Percentiles rank a stretch among this genome's conserved stretches.
Evolutionary conservation across 2,113 vertebrate species (phyloP).

Genomic region (Erythrocercus mccallii): DNA sequence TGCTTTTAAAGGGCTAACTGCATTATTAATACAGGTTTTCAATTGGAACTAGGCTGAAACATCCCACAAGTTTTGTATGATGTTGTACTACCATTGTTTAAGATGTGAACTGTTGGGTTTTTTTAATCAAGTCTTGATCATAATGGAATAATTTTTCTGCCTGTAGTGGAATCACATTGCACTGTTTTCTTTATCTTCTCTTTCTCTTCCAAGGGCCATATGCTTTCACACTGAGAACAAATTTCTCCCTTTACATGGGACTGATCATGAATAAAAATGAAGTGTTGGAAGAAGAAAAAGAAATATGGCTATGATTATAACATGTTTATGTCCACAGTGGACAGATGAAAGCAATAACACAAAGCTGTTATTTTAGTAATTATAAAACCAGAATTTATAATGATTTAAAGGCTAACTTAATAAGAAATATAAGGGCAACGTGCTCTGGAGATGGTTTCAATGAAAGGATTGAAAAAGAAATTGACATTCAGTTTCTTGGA

Average conservation of each 20-base stretch:
- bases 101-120: not conserved
- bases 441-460: not conserved
- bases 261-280: conserved; percentile 35
- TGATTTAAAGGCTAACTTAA: conserved; percentile 15
- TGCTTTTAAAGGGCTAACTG: conserved; percentile 7
- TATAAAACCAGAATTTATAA: conserved; percentile 41
- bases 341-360: conserved; percentile 62
- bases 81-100: not conserved
- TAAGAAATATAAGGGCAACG: not conserved
- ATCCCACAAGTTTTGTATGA: not conserved
- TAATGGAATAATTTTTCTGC: not conserved
- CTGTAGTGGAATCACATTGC: conserved; percentile 17
- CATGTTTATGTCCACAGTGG: conserved; percentile 16
- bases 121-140: not conserved
- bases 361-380: conserved; percentile 51
- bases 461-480: not conserved
- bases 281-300: conserved; percentile 49
- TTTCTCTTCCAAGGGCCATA: conserved; percentile 9
- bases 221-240: conserved; percentile 28
- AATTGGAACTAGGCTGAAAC: not conserved
- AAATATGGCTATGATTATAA: conserved; percentile 50
- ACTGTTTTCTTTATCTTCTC: conserved; percentile 26
- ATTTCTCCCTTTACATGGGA: conserved; percentile 6
- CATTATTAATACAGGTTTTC: not conserved
- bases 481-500: not conserved